Base-by-base conservation (phyloP, 2,797 vertebrate species). In the Holocentrus rufus region DNA sequence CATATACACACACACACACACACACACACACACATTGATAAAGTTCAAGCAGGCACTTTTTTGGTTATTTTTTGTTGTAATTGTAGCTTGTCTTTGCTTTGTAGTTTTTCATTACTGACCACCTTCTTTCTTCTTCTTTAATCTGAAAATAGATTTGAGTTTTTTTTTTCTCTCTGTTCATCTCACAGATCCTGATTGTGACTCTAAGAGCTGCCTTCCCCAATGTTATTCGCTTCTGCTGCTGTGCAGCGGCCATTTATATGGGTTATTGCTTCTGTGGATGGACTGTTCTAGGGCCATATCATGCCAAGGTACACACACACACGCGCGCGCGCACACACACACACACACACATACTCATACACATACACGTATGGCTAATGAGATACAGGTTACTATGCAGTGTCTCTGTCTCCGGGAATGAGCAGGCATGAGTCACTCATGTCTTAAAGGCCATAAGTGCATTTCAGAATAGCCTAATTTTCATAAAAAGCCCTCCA, bases 261-360 rank as follows among this genome's bases (percentile, higher is more conserved):
- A 69, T 98, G 89, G 97, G 97, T 62, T 98, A 98, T 67, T 97
- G 96, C 88, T 98, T 98, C 94, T 98, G 97, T 0, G 97, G 97
- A 4, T 98, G 97, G 97, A 97, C 97, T 0, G 97, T 98, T 9
- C 68, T 98, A 74, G 97, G 97, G 4, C 97, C 97, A 0, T 97
- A 98, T 85, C 97, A 98, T 0, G 82, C 94, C 68, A 98, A 98
- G 95, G 96, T 97, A 86, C 57, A 65, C 49, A 39, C 72, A 53
- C 55, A 31, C 42, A 39, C 47, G 39, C 46, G 50, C 44, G 22
- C 20, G 46, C 25, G 8, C 20, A 59, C 44, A 47, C 30, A 72
- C 46, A 47, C 30, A 72, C 46, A 86, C 57, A 65, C 44, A 39
- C 70, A 53, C 58, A 31, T 36, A 39, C 47, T 39, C 46, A 55